Evolutionary conservation across 1,140 invertebrate species (phyloP), one percentile per base, ranked within the genome.

Genomic region (Magallana ariakensis): DNA sequence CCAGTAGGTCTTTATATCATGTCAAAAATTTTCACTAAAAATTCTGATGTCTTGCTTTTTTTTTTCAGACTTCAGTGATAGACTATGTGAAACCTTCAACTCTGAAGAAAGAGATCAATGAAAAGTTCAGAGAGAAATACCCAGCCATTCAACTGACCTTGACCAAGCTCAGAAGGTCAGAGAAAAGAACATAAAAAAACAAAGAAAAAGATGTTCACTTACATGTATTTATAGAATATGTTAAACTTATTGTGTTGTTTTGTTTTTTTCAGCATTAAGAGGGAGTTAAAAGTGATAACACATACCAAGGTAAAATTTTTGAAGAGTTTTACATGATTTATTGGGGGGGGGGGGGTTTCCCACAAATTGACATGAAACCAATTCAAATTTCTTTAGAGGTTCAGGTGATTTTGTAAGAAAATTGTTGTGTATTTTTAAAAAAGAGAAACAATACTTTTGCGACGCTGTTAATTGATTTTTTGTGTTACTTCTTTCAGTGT

Each of bases 51-150:
- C 53, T 53, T 81, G 11, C 13, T n/a, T 55, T 53, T 89, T 81
- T 87, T 81, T 92, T 92, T 86, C 90, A 94, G 94, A 94, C 93
- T 10, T 99, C 98, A 2, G 97, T 99, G 22, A 99, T 99, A 91
- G 98, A 99, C 94, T 99, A 99, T 94, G 98, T 99, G 1, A 97
- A 98, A 92, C 98, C 98, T 46, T 97, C 97, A n/a, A 98, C 99
- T 95, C 95, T 99, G 84, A 99, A 99, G 93, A 99, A 98, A 94
- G 98, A 99, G 95, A 95, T 99, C 0, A 99, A 99, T 95, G 98
- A 99, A 92, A 99, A 99, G 95, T 99, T 99, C 93, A 96, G 96
- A 91, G 98, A 98, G 92, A 98, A 98, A 93, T 99, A 99, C 95
- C 98, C 98, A 0, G 96, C 98, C 90, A 97, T 99, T 88, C 97